Conservation (phyloP, 2,113 vertebrate genomes). For the Myanophis thanlyinensis region DNA sequence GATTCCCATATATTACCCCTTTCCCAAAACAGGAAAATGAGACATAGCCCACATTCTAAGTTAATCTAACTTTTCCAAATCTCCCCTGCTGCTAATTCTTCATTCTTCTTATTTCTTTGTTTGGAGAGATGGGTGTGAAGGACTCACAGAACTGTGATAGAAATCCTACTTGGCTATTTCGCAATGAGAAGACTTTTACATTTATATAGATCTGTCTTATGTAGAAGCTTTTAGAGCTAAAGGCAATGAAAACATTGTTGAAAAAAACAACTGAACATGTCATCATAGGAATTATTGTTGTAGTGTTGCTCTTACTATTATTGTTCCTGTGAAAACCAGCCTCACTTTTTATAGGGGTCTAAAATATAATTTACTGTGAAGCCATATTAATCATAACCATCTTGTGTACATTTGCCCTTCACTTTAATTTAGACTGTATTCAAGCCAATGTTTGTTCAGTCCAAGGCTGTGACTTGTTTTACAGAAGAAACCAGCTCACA, state of each 20-base stretch:
- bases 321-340: neutral
- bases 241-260: conserved; percentile 6
- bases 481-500: conserved; percentile 30
- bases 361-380: neutral
- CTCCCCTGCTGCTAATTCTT: neutral
- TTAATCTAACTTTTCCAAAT: neutral
- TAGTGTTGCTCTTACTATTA: neutral
- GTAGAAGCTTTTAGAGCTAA: neutral
- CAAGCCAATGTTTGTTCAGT: conserved; percentile 51
- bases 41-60: neutral
- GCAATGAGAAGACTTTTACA: neutral
- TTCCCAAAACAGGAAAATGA: neutral
- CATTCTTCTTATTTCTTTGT: neutral
- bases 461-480: conserved; percentile 45
- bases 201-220: neutral
- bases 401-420: conserved; percentile 15
- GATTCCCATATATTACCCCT: neutral
- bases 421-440: conserved; percentile 48
- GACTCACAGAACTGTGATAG: neutral
- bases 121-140: too few species aligned
- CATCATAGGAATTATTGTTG: neutral
- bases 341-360: neutral
- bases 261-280: conserved; percentile 21
- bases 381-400: conserved; percentile 16
- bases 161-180: neutral